Conservation (phyloP, 2,797 vertebrate genomes). For the Triplophysa bombifrons region DNA sequence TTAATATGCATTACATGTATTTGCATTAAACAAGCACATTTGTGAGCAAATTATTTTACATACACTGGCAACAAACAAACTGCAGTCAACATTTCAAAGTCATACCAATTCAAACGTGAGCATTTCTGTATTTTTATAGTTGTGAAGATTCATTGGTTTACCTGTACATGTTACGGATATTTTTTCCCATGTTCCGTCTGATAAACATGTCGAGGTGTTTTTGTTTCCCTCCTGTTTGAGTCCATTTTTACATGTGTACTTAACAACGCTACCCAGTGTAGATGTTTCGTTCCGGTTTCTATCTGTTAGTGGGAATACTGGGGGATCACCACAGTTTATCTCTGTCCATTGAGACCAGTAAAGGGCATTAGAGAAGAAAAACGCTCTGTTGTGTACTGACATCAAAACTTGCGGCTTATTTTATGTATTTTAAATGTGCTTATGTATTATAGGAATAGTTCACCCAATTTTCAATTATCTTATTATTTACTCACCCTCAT, state of each 20-base stretch:
- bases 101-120: no score
- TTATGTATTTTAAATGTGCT: neutral
- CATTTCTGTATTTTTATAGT: neutral
- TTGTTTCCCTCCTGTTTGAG: constrained; percentile 74
- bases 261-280: constrained; percentile 67
- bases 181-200: constrained; percentile 75
- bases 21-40: no score
- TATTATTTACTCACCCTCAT: neutral
- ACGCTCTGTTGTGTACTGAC: neutral
- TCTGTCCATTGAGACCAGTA: constrained; percentile 67
- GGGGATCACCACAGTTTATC: constrained; percentile 81
- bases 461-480: neutral
- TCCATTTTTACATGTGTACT: constrained; percentile 78
- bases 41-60: no score
- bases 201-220: constrained; percentile 76
- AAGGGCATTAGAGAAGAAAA: constrained; percentile 15
- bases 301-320: constrained; percentile 69
- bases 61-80: no score
- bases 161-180: constrained; percentile 78
- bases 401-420: neutral
- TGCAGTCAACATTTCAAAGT: no score
- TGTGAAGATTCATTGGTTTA: constrained; percentile 58
- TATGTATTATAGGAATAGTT: neutral
- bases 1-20: neutral
- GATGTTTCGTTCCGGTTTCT: constrained; percentile 74